Evolutionary conservation across 2,888 invertebrate genomes (phyloP), one percentile per base, ranked within the genome.

Genomic region (Hypselothyrea guttata): DNA sequence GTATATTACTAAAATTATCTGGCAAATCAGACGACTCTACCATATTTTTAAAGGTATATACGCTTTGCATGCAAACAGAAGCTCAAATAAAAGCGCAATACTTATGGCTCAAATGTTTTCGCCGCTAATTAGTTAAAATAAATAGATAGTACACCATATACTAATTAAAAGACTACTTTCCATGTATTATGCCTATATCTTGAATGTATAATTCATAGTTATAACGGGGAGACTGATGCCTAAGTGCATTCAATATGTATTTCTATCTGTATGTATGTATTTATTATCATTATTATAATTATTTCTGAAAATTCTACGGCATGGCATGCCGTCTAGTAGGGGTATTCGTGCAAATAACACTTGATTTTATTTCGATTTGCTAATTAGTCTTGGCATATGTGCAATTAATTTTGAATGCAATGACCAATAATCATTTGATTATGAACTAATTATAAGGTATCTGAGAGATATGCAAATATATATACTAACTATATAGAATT

Each of bases 351-450:
- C 69, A 79, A 78, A 75, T 53, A 59, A 60, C 60, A 2, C 22
- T 22, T 22, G 22, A 22, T 22, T 22, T 22, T 22, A 4, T 2
- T 22, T 22, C 22, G 22, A 5, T 68, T 71, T 44, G 57, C 57
- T 72, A 83, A 75, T 65, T 60, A 69, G 51, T 61, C 28, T 56
- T 57, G 59, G 76, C 45, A 55, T 55, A 70, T 62, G 77, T 77
- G 77, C 81, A 77, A 84, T 83, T 70, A 58, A 60, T 48, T 57
- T 59, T 15, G n/a, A n/a, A n/a, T 61, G 47, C 55, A 47, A 48
- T 62, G 38, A 64, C 18, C 18, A 16, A 38, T 13, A 12, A 45
- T 55, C 58, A 48, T 58, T 15, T 54, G 61, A 72, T 72, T 64
- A 70, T 44, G 53, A 57, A 48, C 64, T 56, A 63, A 68, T 56